Evolutionary conservation across 2,113 vertebrate species (phyloP).

Genomic region (Leiothrix lutea): DNA sequence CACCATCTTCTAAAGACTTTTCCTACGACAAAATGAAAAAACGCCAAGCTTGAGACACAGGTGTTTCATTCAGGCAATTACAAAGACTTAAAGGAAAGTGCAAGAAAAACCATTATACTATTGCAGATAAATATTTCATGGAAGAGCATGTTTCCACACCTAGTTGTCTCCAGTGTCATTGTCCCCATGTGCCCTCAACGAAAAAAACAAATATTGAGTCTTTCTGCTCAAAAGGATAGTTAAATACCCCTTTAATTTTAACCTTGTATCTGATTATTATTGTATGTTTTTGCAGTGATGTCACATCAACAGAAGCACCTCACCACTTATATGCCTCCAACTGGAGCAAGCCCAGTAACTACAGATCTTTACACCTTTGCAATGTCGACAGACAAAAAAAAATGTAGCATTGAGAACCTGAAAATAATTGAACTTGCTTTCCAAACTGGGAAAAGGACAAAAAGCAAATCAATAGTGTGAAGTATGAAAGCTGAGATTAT

Average conservation of each 20-base stretch:
- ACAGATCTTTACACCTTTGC: background rate
- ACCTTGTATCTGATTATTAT: background rate
- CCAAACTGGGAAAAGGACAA: background rate
- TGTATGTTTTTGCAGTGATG: background rate
- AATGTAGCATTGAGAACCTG: background rate
- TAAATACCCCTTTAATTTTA: background rate
- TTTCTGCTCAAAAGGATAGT: background rate
- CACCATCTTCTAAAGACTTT: background rate
- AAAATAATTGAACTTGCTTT: background rate
- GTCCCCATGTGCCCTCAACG: background rate
- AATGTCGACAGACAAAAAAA: background rate
- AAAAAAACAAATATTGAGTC: background rate
- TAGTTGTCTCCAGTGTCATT: background rate
- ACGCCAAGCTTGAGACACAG: background rate
- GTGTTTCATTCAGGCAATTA: background rate
- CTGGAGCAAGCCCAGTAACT: background rate
- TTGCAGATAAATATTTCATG: background rate
- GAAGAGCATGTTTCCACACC: background rate
- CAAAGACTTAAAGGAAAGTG: background rate
- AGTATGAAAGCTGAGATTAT: background rate
- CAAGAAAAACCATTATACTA: background rate
- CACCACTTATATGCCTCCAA: background rate
- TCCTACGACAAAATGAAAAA: background rate
- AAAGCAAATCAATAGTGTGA: background rate
- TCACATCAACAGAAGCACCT: background rate